phyloP scores from a whole-genome alignment of 2,888 invertebrate genomes.

The Drosophila lacicola region DNA sequence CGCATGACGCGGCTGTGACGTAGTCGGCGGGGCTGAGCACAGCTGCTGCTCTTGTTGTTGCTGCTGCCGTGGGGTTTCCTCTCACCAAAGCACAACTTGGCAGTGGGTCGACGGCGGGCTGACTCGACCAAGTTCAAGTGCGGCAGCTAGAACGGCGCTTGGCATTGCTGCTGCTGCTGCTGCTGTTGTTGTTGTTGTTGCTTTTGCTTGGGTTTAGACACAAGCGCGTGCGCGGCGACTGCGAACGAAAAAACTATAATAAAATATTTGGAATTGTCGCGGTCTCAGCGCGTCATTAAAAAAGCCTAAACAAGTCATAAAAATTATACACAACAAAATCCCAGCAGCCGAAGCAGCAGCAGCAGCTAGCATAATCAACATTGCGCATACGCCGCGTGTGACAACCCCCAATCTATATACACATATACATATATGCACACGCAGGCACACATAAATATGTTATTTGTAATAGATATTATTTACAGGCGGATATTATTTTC shows the following conservation, averaged over 20 bases:
- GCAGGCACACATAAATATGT: neutral
- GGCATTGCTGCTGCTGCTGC: constrained; percentile 57
- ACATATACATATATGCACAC: neutral
- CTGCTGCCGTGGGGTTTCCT: constrained; percentile 70
- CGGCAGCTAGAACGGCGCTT: constrained; percentile 76
- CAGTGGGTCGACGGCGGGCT: constrained; percentile 72
- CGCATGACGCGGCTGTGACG: constrained; percentile 80
- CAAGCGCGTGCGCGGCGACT: constrained; percentile 69
- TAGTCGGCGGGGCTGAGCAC: constrained; percentile 34
- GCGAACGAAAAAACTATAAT: constrained; percentile 19
- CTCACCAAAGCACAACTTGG: constrained; percentile 69
- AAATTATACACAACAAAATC: constrained; percentile 26
- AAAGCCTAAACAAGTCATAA: constrained; percentile 69
- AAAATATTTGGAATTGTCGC: constrained; percentile 69
- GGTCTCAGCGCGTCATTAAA: constrained; percentile 62
- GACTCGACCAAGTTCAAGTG: constrained; percentile 78
- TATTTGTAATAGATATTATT: constrained; percentile 33
- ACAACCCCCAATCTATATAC: constrained; percentile 19
- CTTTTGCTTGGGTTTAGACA: constrained; percentile 62
- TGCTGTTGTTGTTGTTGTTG: constrained; percentile 16
- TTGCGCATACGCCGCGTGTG: constrained; percentile 55
- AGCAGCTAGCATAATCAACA: neutral
- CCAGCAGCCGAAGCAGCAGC: constrained; percentile 9
- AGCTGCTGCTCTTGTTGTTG: constrained; percentile 21
- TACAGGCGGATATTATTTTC: constrained; percentile 27